Evolutionary conservation across 1,140 invertebrate genomes (phyloP).

Genomic region (Drosophila triauraria): DNA sequence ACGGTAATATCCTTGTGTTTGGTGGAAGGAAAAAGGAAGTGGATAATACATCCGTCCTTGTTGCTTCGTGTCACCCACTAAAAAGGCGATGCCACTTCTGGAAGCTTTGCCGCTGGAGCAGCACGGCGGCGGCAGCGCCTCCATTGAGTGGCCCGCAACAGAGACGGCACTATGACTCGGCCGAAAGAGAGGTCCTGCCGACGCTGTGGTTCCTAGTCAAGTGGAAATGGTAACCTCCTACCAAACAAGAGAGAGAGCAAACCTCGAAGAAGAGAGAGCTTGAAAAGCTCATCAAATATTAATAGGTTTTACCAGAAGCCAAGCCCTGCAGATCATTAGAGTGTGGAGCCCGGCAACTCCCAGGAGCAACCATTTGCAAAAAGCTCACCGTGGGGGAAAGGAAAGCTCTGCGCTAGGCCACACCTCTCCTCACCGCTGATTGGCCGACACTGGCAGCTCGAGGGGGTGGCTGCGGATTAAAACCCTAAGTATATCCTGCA

Average conservation of each 20-base stretch:
- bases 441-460: slow-evolving; percentile 62
- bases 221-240: slow-evolving; percentile 80
- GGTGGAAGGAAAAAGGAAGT: slow-evolving; percentile 86
- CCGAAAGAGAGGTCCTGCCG: slow-evolving; percentile 16
- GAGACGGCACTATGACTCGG: slow-evolving; percentile 36
- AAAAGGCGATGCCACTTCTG: slow-evolving; percentile 82
- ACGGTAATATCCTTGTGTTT: slow-evolving; percentile 85
- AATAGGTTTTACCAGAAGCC: neutral
- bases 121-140: slow-evolving; percentile 38
- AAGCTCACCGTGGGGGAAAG: slow-evolving; percentile 28
- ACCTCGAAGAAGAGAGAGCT: slow-evolving; percentile 9
- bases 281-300: slow-evolving; percentile 15
- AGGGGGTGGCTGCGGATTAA: slow-evolving; percentile 81
- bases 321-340: slow-evolving; percentile 24
- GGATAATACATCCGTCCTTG: slow-evolving; percentile 86
- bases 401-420: slow-evolving; percentile 66
- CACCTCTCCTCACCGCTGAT: slow-evolving; percentile 81
- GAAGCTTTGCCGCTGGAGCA: slow-evolving; percentile 38
- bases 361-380: slow-evolving; percentile 60
- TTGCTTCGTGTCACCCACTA: slow-evolving; percentile 85
- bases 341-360: slow-evolving; percentile 1
- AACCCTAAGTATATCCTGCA: slow-evolving; percentile 78
- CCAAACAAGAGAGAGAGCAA: slow-evolving; percentile 2
- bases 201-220: slow-evolving; percentile 49
- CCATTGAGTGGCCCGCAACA: slow-evolving; percentile 41